Conservation (phyloP, 2,888 invertebrate genomes). For the Drosophila ustulata region DNA sequence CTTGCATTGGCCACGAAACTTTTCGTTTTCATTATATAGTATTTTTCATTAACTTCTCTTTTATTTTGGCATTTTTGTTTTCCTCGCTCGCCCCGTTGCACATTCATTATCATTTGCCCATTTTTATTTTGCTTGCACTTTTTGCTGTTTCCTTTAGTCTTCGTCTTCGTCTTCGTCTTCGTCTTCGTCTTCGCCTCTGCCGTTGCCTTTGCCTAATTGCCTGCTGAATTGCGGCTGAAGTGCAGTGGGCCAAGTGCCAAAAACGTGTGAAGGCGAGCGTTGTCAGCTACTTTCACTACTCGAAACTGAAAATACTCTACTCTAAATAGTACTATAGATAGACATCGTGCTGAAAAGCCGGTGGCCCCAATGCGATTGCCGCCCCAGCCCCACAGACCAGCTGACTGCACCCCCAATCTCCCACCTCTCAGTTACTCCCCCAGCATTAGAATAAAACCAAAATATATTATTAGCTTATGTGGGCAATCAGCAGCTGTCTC, state of each 20-base stretch:
- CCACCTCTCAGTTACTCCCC: not conserved
- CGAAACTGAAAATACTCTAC: not conserved
- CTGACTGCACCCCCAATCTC: slow-evolving; percentile 18
- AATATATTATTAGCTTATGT: slow-evolving; percentile 39
- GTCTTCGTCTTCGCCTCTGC: slow-evolving; percentile 28
- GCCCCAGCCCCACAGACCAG: slow-evolving; percentile 6
- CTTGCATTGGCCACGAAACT: slow-evolving; percentile 40
- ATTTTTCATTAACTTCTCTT: slow-evolving; percentile 49
- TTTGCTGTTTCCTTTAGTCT: slow-evolving; percentile 33
- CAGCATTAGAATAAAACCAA: not conserved
- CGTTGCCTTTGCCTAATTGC: slow-evolving; percentile 46
- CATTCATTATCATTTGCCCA: slow-evolving; percentile 34
- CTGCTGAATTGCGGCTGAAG: slow-evolving; percentile 44
- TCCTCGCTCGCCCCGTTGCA: slow-evolving; percentile 34
- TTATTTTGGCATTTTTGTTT: slow-evolving; percentile 42
- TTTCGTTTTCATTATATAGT: slow-evolving; percentile 26
- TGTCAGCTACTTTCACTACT: slow-evolving; percentile 69
- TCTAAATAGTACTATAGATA: not conserved
- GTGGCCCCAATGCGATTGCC: slow-evolving; percentile 8
- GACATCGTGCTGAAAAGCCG: slow-evolving; percentile 27
- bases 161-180: too few species aligned
- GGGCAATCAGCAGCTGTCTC: slow-evolving; percentile 43
- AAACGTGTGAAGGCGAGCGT: slow-evolving; percentile 50
- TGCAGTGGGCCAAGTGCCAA: slow-evolving; percentile 80
- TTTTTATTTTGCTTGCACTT: slow-evolving; percentile 33